Base-by-base conservation (phyloP, 53 echinoderm and acorn worm genomes). In the Astropecten irregularis region DNA sequence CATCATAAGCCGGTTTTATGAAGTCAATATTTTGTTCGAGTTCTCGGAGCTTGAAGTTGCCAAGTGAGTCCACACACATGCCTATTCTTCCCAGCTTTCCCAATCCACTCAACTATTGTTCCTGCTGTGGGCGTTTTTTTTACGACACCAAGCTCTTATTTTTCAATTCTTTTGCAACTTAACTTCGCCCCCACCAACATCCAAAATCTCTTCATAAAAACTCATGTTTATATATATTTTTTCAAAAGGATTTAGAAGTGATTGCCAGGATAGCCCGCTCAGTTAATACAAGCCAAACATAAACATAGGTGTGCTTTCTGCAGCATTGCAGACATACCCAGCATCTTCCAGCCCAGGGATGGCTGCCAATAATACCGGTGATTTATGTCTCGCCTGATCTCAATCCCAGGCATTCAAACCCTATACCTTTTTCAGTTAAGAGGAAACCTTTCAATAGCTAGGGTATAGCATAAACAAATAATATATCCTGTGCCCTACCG, bases 401-500 rank as follows among this genome's bases (percentile, higher is more conserved):
- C n/a, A 37, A 56, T 33, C 57, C 21, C 57, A 40, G 76, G 76
- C 40, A 76, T 58, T 58, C 58, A 3, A 57, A 25, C 4, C 68
- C 47, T n/a, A 27, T 68, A 68, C 68, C 68, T 68, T 34, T 34
- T 54, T 23, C 13, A 54, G 18, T 8, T 18, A 21, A 21, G 26
- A 57, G 57, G 26, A 56, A 39, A 56, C 57, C 76, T 76, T 57
- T 56, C 71, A 49, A 53, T 71, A 36, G 55, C 56, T 39, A 7
- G n/a, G 22, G 25, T 37, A 64, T 71, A 57, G 76, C 56, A n/a
- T 76, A 76, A 76, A 76, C 76, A 76, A 76, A 76, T 40, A 76
- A 76, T 76, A 76, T 76, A 58, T 76, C 59, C 76, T 56, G 26
- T 25, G 59, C 40, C 40, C 38, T 26, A 35, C 25, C 18, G 22